Evolutionary conservation across 2,888 invertebrate genomes (phyloP).

Genomic region (Phragmatobia fuliginosa): DNA sequence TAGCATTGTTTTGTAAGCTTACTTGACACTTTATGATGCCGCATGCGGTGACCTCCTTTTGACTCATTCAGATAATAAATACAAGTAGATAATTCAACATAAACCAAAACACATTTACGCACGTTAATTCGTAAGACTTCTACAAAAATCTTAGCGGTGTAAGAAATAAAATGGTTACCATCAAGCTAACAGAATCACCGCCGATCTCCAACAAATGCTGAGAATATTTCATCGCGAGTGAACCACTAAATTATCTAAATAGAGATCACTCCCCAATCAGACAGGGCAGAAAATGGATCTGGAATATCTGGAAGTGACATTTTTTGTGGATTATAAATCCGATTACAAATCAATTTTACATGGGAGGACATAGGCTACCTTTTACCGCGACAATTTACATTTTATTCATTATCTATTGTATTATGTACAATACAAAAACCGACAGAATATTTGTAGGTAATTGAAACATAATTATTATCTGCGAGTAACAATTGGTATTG

Average conservation of each 20-base stretch:
- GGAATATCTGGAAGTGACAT: conserved; percentile 40
- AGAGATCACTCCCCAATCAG: conserved; percentile 82
- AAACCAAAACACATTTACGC: not conserved
- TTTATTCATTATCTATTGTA: too few species aligned
- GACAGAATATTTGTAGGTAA: too few species aligned
- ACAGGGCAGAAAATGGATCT: conserved; percentile 27
- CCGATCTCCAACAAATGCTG: conserved; percentile 66
- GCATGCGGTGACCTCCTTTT: too few species aligned
- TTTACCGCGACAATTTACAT: too few species aligned
- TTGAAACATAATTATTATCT: too few species aligned
- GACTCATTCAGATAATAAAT: too few species aligned
- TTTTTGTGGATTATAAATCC: not conserved
- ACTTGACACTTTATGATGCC: too few species aligned
- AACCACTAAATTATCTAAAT: conserved; percentile 85
- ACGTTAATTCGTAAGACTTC: conserved; percentile 6
- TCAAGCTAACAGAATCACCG: conserved; percentile 72
- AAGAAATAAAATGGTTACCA: conserved; percentile 65
- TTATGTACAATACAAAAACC: too few species aligned
- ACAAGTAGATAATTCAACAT: not conserved
- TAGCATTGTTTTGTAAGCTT: too few species aligned
- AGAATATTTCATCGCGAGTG: conserved; percentile 77
- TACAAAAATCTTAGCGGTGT: conserved; percentile 45
- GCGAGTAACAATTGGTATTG: too few species aligned
- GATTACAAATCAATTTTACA: too few species aligned
- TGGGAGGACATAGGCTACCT: too few species aligned